Evolutionary conservation across 2,113 vertebrate genomes (phyloP).

Genomic region (Cisticola juncidis): DNA sequence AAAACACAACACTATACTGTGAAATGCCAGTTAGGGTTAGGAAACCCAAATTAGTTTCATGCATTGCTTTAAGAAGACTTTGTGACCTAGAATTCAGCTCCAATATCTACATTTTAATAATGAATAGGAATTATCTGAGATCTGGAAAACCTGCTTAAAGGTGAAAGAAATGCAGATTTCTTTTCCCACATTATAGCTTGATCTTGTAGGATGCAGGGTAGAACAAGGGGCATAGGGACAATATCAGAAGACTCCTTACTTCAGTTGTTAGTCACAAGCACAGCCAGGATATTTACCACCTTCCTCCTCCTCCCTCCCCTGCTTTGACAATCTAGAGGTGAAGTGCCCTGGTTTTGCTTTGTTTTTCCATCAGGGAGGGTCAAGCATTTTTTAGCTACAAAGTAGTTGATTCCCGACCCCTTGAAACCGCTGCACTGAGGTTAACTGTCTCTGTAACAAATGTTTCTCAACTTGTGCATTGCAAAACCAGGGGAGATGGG

Average conservation of each 20-base stretch:
- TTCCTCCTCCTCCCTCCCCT: neutral
- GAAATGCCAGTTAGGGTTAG: neutral
- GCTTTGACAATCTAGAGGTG: neutral
- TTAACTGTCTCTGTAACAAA: neutral
- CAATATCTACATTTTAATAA: neutral
- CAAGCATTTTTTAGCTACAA: neutral
- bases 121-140: neutral
- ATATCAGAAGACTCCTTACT: neutral
- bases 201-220: neutral
- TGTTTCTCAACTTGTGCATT: neutral
- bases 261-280: neutral
- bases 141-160: neutral
- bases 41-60: neutral
- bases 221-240: neutral
- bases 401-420: neutral
- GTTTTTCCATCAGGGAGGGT: neutral
- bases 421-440: neutral
- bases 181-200: neutral
- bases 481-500: constrained; percentile 3
- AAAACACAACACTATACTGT: neutral
- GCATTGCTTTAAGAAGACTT: neutral
- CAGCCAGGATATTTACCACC: neutral
- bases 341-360: neutral
- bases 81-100: neutral
- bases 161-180: neutral